Evolutionary conservation across 2,113 vertebrate species (phyloP), one percentile per base, ranked within the genome.

Genomic region (Sturnira hondurensis): DNA sequence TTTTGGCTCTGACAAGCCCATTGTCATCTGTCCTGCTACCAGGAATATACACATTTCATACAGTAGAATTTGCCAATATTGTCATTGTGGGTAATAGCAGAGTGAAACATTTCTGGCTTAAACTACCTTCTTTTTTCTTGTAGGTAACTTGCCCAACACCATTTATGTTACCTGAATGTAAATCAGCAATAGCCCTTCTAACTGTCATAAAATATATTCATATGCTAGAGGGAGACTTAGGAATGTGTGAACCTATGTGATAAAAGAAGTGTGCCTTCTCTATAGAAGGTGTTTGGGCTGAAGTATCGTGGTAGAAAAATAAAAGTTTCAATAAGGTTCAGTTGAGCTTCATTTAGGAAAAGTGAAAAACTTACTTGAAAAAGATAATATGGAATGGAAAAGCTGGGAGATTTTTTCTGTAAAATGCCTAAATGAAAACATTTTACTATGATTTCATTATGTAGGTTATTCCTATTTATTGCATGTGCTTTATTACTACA

Each of bases 401-500:
- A 67, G 2, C 4, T 31, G 7, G 9, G 15, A 22, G 15, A 80
- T 70, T 10, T 73, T 50, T 67, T 33, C 24, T 80, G 4, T 43
- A 81, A 83, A 87, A 3, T 11, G 54, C 0, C 45, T 31, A 74
- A 36, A 4, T 6, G 26, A 89, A 95, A 74, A n/a, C 3, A 83
- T 81, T 86, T 73, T 63, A 43, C 33, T 56, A 87, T 11, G 36
- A 56, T 36, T 78, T 88, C 78, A 71, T 58, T 13, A 38, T 52
- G 13, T 58, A 70, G 31, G 5, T 15, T 71, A 36, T 61, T 93
- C 71, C 15, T 28, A 33, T 93, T 87, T 84, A n/a, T 80, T 91
- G 80, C 31, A 47, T 16, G 17, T 50, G 17, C 0, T 47, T 67
- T 89, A 31, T 77, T 45, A 74, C 1, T 61, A 4, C 0, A 16